Evolutionary conservation across 2,888 invertebrate genomes (phyloP), one percentile per base, ranked within the genome.

Genomic region (Melanostoma mellinum): DNA sequence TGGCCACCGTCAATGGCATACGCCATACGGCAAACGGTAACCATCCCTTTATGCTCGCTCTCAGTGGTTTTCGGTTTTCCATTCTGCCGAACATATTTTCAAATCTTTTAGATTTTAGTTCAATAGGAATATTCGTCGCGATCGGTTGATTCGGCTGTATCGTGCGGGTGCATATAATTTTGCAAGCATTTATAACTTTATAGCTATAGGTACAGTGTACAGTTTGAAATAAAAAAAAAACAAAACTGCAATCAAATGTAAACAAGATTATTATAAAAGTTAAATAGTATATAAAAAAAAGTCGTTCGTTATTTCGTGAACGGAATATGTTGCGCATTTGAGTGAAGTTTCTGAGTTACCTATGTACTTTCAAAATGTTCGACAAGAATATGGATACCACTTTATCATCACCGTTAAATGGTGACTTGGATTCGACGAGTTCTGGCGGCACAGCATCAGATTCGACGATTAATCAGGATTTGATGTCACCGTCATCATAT

Each of bases 351-450:
- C 32, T 52, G 58, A 35, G 36, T 58, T 20, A 38, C n/a, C 20
- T 20, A 20, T 20, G 20, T 33, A 38, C 53, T 60, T 55, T 77
- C 48, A 65, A 82, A 88, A 90, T 90, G 90, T 90, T 88, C 86
- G 89, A 89, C 32, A 90, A 88, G 77, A 90, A 88, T 86, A 90
- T 91, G 90, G 90, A 91, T 87, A 88, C 87, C 55, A 88, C 88
- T 35, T 87, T 89, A 84, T 87, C 91, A 63, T 89, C 89, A 69
- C 88, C 90, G 53, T 88, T 90, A 30, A 88, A 88, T 74, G 91
- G 91, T 63, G 91, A 91, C 80, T 87, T 91, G 87, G 91, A 91
- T 80, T 91, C 91, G 3, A 91, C 91, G 35, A 91, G 91, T 86
- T 91, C 91, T 87, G 90, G 88, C 86, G 91, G 91, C 85, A 90